Evolutionary conservation across 2,113 vertebrate genomes (phyloP).

Genomic region (Fulmarus glacialis): DNA sequence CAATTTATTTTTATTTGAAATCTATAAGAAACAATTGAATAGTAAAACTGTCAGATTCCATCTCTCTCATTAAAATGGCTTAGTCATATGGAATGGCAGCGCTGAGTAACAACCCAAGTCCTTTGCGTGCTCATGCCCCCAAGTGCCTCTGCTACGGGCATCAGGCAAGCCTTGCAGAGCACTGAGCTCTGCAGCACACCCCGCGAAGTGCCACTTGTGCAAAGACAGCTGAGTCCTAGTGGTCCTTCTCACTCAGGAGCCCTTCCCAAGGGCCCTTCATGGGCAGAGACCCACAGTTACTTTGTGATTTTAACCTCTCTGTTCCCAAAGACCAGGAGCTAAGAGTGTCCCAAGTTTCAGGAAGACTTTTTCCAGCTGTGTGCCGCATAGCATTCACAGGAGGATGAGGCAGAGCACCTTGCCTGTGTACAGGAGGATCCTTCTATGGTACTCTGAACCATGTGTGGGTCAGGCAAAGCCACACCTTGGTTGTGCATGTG

Average conservation of each 20-base stretch:
- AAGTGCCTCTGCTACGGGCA: not conserved
- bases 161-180: not conserved
- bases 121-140: not conserved
- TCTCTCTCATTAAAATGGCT: not conserved
- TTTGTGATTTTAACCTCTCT: not conserved
- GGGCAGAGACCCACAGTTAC: not conserved
- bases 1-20: constrained; percentile 51
- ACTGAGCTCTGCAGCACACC: not conserved
- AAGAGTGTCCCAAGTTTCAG: not conserved
- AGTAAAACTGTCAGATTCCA: not conserved
- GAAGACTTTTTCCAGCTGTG: not conserved
- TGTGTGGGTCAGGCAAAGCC: not conserved
- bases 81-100: not conserved
- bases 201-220: not conserved
- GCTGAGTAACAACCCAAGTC: not conserved
- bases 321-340: not conserved
- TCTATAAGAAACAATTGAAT: constrained; percentile 15
- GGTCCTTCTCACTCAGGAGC: not conserved
- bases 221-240: not conserved
- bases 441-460: not conserved
- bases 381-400: not conserved
- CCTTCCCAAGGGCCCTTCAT: not conserved
- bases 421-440: not conserved
- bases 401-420: not conserved
- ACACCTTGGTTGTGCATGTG: not conserved